Evolutionary conservation across 2,797 vertebrate species (phyloP), one percentile per base, ranked within the genome.

Genomic region (Peromyscus eremicus): DNA sequence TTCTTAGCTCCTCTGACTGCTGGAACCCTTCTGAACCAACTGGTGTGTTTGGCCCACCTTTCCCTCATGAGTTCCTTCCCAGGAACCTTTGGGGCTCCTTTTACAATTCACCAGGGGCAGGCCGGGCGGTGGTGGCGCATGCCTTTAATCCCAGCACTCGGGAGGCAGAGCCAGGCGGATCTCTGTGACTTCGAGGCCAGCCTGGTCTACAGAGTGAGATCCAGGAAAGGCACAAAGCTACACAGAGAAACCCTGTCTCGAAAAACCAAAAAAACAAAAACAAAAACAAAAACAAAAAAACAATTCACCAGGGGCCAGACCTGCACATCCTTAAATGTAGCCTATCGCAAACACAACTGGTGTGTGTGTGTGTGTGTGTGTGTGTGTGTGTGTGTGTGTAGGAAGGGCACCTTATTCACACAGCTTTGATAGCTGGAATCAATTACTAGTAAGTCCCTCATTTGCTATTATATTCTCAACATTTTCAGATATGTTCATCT

Each of bases 391-490:
- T n/a, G 5, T 25, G 64, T 1, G 5, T 55, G 64, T 9, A 12
- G 19, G 25, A 12, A 52, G 75, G 73, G 43, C 9, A 34, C 46
- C 82, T 40, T 90, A 94, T 70, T 81, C n/a, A 46, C 32, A 55
- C 6, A 60, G 8, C 43, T 81, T 76, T 83, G 83, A 80, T 85
- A 83, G 82, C 73, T 76, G 71, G 68, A 92, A 86, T 92, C 80
- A 83, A 66, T 96, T 93, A 85, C 49, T 92, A 68, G 68, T 77
- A 37, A 32, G 14, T 68, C 88, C 60, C 95, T 88, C 37, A 57
- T 83, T 97, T 95, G 88, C 81, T 86, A 27, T 27, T 43, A 23
- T 93, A 75, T 46, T 81, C 77, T 94, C 75, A 93, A 91, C 46
- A 43, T 93, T 91, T 90, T 96, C 81, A 89, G 60, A 76, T 94